Conservation (phyloP, 2,797 vertebrate species). For the Parotocinclus haroldoi region DNA sequence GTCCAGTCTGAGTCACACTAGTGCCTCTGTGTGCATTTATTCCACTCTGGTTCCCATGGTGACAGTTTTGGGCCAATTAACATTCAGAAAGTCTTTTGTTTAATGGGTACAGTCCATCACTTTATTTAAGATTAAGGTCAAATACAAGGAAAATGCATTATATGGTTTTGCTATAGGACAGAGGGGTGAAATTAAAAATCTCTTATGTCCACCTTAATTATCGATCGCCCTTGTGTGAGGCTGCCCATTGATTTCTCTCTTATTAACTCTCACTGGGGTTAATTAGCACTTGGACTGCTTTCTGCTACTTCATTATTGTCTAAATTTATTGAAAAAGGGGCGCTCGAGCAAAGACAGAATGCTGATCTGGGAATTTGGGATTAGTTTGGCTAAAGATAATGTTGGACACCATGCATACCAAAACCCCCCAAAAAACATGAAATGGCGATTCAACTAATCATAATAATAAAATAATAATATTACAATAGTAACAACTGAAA, state of each 20-base stretch:
- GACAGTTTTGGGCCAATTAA: slow-evolving; percentile 29
- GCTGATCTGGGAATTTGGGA: slow-evolving; percentile 30
- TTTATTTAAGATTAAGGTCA: background rate
- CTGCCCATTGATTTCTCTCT: slow-evolving; percentile 44
- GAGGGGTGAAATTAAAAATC: slow-evolving; percentile 15
- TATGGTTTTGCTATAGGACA: background rate
- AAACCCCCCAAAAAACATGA: background rate
- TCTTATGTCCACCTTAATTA: slow-evolving; percentile 27
- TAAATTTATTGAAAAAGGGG: slow-evolving; percentile 40
- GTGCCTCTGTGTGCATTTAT: slow-evolving; percentile 12
- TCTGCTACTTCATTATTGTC: slow-evolving; percentile 38
- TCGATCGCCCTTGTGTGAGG: slow-evolving; percentile 39
- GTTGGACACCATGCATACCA: slow-evolving; percentile 4
- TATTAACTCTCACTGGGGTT: slow-evolving; percentile 34
- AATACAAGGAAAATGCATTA: slow-evolving; percentile 10
- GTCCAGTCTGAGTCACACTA: background rate
- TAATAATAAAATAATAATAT: too few species aligned
- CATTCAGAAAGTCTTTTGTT: slow-evolving; percentile 44
- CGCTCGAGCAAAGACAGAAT: slow-evolving; percentile 26
- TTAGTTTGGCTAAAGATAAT: slow-evolving; percentile 15
- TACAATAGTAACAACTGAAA: too few species aligned
- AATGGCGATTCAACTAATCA: too few species aligned
- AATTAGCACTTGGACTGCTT: slow-evolving; percentile 42
- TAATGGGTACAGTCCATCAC: slow-evolving; percentile 5
- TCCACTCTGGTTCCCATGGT: slow-evolving; percentile 34